phyloP scores from a whole-genome alignment of 1,140 invertebrate genomes.

The Neodiprion virginianus region DNA sequence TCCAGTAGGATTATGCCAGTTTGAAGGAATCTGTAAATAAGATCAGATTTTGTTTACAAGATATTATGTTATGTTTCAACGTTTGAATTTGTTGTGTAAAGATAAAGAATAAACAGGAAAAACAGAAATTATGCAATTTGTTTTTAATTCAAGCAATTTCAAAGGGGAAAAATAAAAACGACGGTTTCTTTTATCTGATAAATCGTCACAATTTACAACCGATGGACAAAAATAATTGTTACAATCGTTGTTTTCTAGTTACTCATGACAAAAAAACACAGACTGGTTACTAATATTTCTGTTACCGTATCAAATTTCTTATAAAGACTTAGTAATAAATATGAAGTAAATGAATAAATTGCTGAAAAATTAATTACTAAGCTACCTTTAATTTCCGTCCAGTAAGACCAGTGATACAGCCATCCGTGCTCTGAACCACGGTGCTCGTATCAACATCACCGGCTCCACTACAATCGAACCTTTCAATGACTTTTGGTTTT shows the following conservation, averaged over 20 bases:
- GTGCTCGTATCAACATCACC: slow-evolving; percentile 93
- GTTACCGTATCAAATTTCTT: too few species aligned
- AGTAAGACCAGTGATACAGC: slow-evolving; percentile 83
- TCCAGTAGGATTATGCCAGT: slow-evolving; percentile 85
- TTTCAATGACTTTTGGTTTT: slow-evolving; percentile 91
- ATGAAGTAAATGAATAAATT: slow-evolving; percentile 19
- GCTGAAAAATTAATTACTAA: slow-evolving; percentile 16
- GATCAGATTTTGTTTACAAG: too few species aligned
- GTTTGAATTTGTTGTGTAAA: background rate
- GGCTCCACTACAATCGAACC: slow-evolving; percentile 94
- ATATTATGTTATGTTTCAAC: too few species aligned
- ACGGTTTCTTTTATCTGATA: slow-evolving; percentile 5
- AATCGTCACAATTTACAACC: background rate
- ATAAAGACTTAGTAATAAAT: background rate
- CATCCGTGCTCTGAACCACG: slow-evolving; percentile 78
- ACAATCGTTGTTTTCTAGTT: slow-evolving; percentile 14
- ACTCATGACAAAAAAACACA: too few species aligned
- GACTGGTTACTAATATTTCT: too few species aligned
- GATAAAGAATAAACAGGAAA: background rate
- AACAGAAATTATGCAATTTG: background rate
- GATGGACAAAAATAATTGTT: background rate
- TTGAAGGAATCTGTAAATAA: slow-evolving; percentile 74
- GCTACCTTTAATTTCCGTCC: slow-evolving; percentile 87
- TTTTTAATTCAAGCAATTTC: slow-evolving; percentile 13
- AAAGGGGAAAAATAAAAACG: slow-evolving; percentile 10